Conservation (phyloP, 2,888 invertebrate species). For the Diaprepes abbreviatus region DNA sequence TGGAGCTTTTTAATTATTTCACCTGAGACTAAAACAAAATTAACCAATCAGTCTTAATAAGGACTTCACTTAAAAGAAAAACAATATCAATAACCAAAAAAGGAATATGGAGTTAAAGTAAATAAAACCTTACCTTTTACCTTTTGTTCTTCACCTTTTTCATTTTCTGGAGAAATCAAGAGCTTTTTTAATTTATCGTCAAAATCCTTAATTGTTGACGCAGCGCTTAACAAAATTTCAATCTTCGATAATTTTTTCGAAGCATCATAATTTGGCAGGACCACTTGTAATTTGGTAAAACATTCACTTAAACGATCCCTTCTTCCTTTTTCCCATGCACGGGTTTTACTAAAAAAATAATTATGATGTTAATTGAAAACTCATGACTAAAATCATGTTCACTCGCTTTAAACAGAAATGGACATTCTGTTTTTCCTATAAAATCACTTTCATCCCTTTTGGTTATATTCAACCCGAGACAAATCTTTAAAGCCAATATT, state of each 20-base stretch:
- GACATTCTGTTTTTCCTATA: too few species aligned
- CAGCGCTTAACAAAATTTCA: constrained; percentile 66
- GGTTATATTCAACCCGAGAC: too few species aligned
- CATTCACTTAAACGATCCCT: constrained; percentile 75
- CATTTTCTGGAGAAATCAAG: constrained; percentile 47
- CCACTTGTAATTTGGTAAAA: constrained; percentile 69
- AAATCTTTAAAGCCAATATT: too few species aligned
- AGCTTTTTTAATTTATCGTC: constrained; percentile 63
- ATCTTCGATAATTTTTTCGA: constrained; percentile 65
- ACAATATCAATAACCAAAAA: too few species aligned
- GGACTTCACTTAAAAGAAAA: too few species aligned
- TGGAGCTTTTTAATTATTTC: constrained; percentile 63
- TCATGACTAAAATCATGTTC: too few species aligned
- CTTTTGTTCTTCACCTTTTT: constrained; percentile 50
- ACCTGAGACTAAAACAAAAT: constrained; percentile 55
- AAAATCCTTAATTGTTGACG: constrained; percentile 63
- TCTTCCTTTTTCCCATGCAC: constrained; percentile 79
- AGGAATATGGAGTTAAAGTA: too few species aligned
- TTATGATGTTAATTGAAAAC: too few species aligned
- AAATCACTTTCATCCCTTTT: too few species aligned
- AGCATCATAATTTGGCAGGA: constrained; percentile 70
- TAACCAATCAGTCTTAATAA: too few species aligned
- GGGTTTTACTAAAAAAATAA: constrained; percentile 67
- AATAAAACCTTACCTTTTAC: constrained; percentile 52
- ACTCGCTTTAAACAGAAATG: too few species aligned